Evolutionary conservation across 2,888 invertebrate species (phyloP).

Genomic region (Parascotia fuliginaria): DNA sequence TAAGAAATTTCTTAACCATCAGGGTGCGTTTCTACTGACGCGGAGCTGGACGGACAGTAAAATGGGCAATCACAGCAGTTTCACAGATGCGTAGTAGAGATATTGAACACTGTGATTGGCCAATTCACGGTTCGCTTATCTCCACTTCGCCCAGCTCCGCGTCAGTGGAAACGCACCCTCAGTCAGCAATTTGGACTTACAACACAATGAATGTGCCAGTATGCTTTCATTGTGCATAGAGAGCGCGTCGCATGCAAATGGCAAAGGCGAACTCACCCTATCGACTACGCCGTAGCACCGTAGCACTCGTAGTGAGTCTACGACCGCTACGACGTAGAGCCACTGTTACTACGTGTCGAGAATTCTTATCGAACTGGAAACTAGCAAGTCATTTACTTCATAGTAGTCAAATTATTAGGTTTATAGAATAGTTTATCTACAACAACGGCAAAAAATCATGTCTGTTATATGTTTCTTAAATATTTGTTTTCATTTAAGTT

Average conservation of each 20-base stretch:
- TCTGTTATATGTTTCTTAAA: neutral
- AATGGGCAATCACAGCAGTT: no score
- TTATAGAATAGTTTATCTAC: neutral
- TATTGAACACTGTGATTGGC: no score
- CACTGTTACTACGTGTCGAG: slow-evolving; percentile 23
- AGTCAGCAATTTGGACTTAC: slow-evolving; percentile 23
- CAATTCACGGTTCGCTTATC: no score
- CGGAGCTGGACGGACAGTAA: no score
- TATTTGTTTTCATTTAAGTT: neutral
- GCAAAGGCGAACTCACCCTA: slow-evolving; percentile 13
- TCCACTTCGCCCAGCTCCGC: no score
- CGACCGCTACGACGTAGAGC: slow-evolving; percentile 4
- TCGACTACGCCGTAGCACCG: slow-evolving; percentile 6
- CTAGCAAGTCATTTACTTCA: slow-evolving; percentile 25
- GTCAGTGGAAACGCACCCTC: slow-evolving; percentile 11
- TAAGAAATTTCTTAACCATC: no score
- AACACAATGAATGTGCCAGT: slow-evolving; percentile 21
- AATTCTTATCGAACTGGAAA: slow-evolving; percentile 19
- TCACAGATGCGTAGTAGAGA: no score
- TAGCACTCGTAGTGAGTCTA: neutral
- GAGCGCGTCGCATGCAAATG: slow-evolving; percentile 23
- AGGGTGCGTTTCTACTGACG: no score
- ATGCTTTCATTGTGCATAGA: slow-evolving; percentile 17
- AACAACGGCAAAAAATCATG: no score
- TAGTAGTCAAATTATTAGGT: no score